phyloP scores from a whole-genome alignment of 2,888 invertebrate species.

The Synanthedon vespiformis region DNA sequence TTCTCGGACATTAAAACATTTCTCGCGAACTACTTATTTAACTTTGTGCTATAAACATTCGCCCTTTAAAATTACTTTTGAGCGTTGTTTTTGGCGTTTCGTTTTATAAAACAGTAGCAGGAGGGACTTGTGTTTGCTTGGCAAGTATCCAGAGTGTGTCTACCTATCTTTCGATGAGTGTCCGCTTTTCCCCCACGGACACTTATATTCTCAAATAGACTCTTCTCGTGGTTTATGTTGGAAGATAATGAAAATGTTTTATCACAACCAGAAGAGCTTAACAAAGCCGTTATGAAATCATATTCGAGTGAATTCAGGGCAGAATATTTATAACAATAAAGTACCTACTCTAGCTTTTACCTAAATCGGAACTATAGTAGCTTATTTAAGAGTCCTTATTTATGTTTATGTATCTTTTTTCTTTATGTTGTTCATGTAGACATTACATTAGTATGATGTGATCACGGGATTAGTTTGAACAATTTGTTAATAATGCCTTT shows the following conservation, averaged over 20 bases:
- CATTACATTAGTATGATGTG: no score
- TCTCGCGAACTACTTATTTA: conserved; percentile 22
- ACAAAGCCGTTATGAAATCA: no score
- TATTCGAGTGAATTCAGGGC: no score
- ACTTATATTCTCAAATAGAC: not conserved
- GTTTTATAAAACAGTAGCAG: not conserved
- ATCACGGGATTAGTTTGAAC: no score
- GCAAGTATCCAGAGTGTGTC: not conserved
- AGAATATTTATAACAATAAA: no score
- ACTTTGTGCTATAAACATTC: conserved; percentile 40
- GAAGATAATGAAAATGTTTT: not conserved
- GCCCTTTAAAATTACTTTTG: conserved; percentile 9
- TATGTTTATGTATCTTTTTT: no score
- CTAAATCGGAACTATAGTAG: no score
- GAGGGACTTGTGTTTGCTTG: not conserved
- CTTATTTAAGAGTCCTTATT: no score
- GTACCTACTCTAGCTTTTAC: no score
- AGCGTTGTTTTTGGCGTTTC: not conserved
- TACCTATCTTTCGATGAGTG: not conserved
- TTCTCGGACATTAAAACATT: conserved; percentile 35
- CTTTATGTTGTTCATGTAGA: no score
- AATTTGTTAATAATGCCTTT: no score
- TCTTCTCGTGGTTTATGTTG: not conserved
- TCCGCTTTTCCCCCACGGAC: not conserved
- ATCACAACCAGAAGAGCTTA: no score